Evolutionary conservation across 2,797 vertebrate species (phyloP).

Genomic region (Pempheris klunzingeri): DNA sequence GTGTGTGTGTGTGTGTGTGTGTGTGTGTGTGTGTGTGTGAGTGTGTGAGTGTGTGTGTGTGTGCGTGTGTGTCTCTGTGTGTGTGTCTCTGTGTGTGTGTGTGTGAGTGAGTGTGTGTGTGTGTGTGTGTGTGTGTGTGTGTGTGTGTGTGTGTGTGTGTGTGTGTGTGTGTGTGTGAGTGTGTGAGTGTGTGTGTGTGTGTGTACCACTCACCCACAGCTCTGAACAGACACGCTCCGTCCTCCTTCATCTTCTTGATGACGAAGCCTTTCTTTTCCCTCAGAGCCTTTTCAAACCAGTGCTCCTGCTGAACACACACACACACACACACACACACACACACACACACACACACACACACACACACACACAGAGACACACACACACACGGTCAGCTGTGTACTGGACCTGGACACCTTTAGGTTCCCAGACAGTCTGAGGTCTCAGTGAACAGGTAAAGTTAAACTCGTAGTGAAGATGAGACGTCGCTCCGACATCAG

Average conservation of each 20-base stretch:
- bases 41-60: too few relatives aligned
- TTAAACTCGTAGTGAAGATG: too few relatives aligned
- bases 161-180: constrained; percentile 14
- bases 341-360: not conserved
- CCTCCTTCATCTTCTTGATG: constrained; percentile 97
- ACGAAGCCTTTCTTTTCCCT: constrained; percentile 95
- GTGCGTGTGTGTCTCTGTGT: too few relatives aligned
- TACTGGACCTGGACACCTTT: not conserved
- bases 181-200: constrained; percentile 24
- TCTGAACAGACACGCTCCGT: constrained; percentile 94
- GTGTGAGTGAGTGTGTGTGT: too few relatives aligned
- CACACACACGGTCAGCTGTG: not conserved
- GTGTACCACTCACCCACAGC: constrained; percentile 88
- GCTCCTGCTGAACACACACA: constrained; percentile 87
- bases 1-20: too few relatives aligned
- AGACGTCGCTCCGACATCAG: too few relatives aligned
- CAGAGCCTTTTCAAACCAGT: constrained; percentile 94
- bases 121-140: not conserved
- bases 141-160: constrained; percentile 12
- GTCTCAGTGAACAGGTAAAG: too few relatives aligned
- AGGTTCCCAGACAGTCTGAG: too few relatives aligned
- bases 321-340: constrained; percentile 13
- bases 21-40: too few relatives aligned
- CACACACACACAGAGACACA: not conserved
- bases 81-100: too few relatives aligned